Evolutionary conservation across 2,113 vertebrate genomes (phyloP).

Genomic region (Raja brachyura): DNA sequence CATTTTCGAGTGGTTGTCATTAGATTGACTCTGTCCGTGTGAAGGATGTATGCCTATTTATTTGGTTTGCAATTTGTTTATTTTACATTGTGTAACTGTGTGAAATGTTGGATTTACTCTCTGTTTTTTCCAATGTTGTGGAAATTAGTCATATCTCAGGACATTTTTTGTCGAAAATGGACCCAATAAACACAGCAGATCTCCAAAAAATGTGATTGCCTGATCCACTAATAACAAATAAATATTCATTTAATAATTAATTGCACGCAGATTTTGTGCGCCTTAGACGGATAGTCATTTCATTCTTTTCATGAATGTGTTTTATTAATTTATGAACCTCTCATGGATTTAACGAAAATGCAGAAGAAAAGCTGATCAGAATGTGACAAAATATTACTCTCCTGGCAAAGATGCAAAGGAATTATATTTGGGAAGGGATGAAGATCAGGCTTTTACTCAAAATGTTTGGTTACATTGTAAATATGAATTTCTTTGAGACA

Average conservation of each 20-base stretch:
- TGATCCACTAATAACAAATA: neutral
- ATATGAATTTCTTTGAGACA: neutral
- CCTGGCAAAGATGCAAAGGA: neutral
- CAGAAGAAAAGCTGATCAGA: neutral
- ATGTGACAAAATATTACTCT: neutral
- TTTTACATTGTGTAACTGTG: neutral
- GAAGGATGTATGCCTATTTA: neutral
- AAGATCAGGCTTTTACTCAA: neutral
- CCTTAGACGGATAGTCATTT: neutral
- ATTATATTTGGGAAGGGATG: neutral
- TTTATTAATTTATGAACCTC: neutral
- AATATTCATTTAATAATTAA: neutral
- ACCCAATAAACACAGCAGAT: neutral
- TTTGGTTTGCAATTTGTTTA: neutral
- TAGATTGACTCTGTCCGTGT: neutral
- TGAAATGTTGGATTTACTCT: neutral
- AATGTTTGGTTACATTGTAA: neutral
- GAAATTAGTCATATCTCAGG: neutral
- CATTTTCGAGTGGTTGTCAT: neutral
- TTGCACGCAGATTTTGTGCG: neutral
- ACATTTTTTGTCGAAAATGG: neutral
- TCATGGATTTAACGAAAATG: neutral
- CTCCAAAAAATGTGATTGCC: neutral
- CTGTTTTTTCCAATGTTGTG: neutral
- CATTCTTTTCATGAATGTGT: neutral